A percentile compares a stretch with the other conserved stretches of the same genome.
These are phyloP conservation scores for Synergus gifuensis DNA, from an alignment of 2,888 invertebrate genomes.

Conservation along the genomic window DNA sequence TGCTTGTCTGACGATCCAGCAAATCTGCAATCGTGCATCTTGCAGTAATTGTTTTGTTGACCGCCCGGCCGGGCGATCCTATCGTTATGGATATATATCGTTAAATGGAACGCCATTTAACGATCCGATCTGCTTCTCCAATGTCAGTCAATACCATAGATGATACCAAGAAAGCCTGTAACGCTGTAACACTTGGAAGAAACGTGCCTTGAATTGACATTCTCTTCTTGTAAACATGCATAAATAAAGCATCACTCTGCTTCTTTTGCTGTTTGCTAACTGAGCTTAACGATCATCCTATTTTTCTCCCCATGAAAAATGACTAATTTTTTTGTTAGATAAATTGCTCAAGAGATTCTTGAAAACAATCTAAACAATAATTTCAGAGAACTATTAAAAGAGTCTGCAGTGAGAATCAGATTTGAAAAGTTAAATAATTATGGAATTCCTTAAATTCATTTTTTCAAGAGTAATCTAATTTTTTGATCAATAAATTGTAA, in stretches of 20 bases:
- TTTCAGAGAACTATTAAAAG: not conserved
- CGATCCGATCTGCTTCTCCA: conserved; percentile 22
- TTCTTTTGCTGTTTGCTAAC: not conserved
- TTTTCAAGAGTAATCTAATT: not conserved
- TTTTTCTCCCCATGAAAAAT: not conserved
- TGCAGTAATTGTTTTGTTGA: conserved; percentile 36
- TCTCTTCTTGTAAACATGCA: conserved; percentile 18
- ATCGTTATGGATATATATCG: no score
- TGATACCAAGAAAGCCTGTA: not conserved
- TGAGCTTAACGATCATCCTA: not conserved
- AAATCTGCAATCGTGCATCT: conserved; percentile 24
- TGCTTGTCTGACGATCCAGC: not conserved
- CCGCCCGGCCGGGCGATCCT: conserved; percentile 11
- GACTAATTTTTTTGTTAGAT: not conserved
- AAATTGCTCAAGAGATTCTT: not conserved
- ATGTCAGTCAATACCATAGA: conserved; percentile 13
- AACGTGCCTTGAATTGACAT: not conserved
- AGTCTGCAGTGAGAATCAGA: not conserved
- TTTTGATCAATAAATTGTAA: conserved; percentile 5
- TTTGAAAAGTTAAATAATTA: not conserved
- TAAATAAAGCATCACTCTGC: not conserved
- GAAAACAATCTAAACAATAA: not conserved
- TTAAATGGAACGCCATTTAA: no score
- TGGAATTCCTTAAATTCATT: not conserved
- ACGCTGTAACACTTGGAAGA: not conserved